Conservation (phyloP, 2,888 invertebrate genomes). For the Andrena bicolor region DNA sequence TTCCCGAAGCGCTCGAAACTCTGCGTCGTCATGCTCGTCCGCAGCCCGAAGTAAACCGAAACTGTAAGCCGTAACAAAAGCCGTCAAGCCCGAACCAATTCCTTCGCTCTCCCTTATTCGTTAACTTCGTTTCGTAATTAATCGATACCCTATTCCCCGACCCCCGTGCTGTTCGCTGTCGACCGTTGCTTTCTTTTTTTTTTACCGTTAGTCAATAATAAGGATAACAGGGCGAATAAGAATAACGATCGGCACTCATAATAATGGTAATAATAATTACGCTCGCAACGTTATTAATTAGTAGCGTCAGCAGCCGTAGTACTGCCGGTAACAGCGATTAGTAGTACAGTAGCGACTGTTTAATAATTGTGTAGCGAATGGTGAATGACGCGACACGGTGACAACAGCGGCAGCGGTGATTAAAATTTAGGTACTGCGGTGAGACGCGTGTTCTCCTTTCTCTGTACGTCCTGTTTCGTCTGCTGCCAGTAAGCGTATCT, state of each 20-base stretch:
- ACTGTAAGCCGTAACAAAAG: constrained; percentile 17
- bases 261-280: constrained; percentile 32
- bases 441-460: constrained; percentile 49
- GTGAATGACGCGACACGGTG: constrained; percentile 55
- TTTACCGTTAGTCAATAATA: constrained; percentile 4
- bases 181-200: constrained; percentile 24
- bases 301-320: constrained; percentile 52
- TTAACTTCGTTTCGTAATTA: not conserved
- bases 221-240: constrained; percentile 4
- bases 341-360: constrained; percentile 47
- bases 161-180: constrained; percentile 8
- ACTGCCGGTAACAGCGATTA: constrained; percentile 43
- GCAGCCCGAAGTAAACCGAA: constrained; percentile 27
- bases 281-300: constrained; percentile 45
- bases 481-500: constrained; percentile 55
- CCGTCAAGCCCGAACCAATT: not conserved
- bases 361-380: constrained; percentile 49
- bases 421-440: constrained; percentile 62
- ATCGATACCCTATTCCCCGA: constrained; percentile 12
- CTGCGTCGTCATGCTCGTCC: constrained; percentile 26
- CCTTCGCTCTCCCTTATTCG: not conserved
- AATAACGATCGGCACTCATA: constrained; percentile 16
- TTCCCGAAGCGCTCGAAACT: constrained; percentile 38
- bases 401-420: constrained; percentile 56
- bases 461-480: constrained; percentile 15